Percentiles rank a stretch among this genome's conserved stretches.
Conservation (phyloP, 2,888 invertebrate species). For the Pinctada fucata region DNA sequence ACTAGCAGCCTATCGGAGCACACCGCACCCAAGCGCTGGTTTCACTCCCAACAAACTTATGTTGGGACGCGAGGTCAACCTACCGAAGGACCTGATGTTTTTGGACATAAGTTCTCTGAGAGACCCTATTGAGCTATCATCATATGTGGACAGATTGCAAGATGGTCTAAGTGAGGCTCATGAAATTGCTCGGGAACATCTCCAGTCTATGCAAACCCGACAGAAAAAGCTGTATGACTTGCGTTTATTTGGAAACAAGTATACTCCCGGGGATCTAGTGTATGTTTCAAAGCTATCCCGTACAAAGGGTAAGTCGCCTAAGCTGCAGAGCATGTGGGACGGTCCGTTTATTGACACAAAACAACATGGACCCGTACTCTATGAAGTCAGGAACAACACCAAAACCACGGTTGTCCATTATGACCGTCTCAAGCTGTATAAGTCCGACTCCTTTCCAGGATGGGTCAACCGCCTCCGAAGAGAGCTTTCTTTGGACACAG, state of each 20-base stretch:
- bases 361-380: slow-evolving; percentile 5
- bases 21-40: slow-evolving; percentile 19
- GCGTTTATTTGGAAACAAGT: no score
- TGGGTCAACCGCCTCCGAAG: not conserved
- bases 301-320: not conserved
- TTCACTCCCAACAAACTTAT: slow-evolving; percentile 27
- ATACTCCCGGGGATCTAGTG: no score
- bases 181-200: slow-evolving; percentile 4
- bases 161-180: not conserved
- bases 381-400: not conserved
- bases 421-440: not conserved
- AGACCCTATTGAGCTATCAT: not conserved
- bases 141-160: not conserved
- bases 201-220: no score
- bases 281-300: not conserved
- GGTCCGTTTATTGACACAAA: slow-evolving; percentile 11
- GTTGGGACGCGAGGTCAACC: slow-evolving; percentile 21
- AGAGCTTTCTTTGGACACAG: no score
- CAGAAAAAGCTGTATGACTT: no score
- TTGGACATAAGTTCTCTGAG: not conserved
- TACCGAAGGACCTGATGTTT: not conserved
- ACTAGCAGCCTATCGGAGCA: slow-evolving; percentile 15
- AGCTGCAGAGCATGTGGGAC: slow-evolving; percentile 6
- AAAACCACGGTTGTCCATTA: not conserved
- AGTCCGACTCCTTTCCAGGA: slow-evolving; percentile 4